Evolutionary conservation across 2,797 vertebrate species (phyloP), one percentile per base, ranked within the genome.

Genomic region (Gymnodraco acuticeps): DNA sequence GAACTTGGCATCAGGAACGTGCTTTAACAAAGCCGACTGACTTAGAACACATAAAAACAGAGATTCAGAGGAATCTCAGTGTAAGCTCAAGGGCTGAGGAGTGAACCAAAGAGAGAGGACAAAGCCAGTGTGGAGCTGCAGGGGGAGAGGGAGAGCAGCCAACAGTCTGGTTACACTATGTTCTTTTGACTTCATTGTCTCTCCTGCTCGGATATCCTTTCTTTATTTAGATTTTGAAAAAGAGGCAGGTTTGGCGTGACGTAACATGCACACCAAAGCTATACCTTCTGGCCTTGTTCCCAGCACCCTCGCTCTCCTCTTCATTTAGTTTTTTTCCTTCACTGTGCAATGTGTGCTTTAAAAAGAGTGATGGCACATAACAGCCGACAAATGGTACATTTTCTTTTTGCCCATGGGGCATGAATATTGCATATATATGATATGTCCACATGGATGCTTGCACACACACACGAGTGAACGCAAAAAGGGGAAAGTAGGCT

Each of bases 371-470:
- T 69, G 54, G 41, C 72, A 77, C 62, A 73, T 64, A 56, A 80
- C 62, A 67, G 72, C 45, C 1, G 31, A 77, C 72, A 87, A 89
- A 87, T 70, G 31, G 81, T 77, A 80, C 79, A 50, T 68, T 82
- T 84, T 64, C 41, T 61, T 59, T 50, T 51, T 64, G 72, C 80
- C 84, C 61, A 1, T 0, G 16, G 70, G 72, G 56, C 81, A 85
- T 88, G 69, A 85, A 88, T 84, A 86, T 76, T 88, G 75, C 77
- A 92, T 80, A 76, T 62, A 71, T 45, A 53, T 54, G 43, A 27
- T 46, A 78, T 64, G 83, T 82, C 31, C 68, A 77, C 78, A 81
- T 69, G 74, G 82, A 81, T 81, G 80, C 62, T 74, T 72, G 51
- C 63, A 73, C 70, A 85, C 70, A 85, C 78, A 81, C 81, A 73